Conservation (phyloP, 2,113 vertebrate genomes). For the Gadus chalcogrammus region DNA sequence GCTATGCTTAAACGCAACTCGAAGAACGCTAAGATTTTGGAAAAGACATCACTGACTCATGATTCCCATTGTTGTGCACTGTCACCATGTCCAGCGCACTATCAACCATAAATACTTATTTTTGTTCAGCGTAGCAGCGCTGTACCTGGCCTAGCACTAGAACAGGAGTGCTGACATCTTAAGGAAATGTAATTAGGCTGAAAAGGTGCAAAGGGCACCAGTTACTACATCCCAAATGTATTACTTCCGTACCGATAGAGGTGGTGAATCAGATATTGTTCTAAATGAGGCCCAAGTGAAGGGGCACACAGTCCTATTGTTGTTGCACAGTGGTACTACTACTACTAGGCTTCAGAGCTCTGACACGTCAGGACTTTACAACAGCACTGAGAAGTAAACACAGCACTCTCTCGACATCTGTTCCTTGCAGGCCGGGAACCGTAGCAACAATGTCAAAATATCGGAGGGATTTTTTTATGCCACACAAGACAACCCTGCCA, state of each 20-base stretch:
- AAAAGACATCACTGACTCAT: no score
- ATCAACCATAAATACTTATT: constrained; percentile 23
- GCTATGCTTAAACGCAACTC: not conserved
- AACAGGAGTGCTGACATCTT: constrained; percentile 64
- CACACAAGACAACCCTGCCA: constrained; percentile 20
- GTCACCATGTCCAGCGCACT: constrained; percentile 19
- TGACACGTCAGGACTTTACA: constrained; percentile 29
- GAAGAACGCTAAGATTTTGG: no score
- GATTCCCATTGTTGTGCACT: not conserved
- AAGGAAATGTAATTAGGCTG: constrained; percentile 87
- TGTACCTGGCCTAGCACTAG: constrained; percentile 32
- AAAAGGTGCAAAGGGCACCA: constrained; percentile 93
- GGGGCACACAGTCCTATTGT: constrained; percentile 59
- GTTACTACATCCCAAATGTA: constrained; percentile 92
- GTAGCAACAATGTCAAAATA: constrained; percentile 45
- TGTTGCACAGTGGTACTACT: not conserved
- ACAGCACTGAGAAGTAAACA: not conserved
- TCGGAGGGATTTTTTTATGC: constrained; percentile 16
- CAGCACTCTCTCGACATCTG: constrained; percentile 30
- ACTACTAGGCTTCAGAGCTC: constrained; percentile 13
- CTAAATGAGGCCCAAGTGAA: constrained; percentile 75
- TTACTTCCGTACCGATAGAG: constrained; percentile 87
- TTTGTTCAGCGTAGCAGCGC: constrained; percentile 24
- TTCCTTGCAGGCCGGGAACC: constrained; percentile 30
- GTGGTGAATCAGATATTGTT: constrained; percentile 77